These are phyloP conservation scores for Choristoneura fumiferana DNA, from an alignment of 1,140 invertebrate genomes.

Conservation along the genomic window DNA sequence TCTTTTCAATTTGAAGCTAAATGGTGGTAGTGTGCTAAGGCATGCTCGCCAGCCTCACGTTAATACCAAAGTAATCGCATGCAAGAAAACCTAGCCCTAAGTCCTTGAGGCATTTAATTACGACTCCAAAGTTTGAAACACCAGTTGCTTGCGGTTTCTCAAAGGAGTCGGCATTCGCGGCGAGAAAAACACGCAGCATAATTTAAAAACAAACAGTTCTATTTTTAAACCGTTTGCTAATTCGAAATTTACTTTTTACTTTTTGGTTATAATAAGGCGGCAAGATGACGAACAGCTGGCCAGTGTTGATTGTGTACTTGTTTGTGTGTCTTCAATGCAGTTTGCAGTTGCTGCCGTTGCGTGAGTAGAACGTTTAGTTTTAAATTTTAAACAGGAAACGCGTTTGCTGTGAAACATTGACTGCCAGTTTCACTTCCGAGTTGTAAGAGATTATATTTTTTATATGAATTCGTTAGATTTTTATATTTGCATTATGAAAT, in stretches of 20 bases:
- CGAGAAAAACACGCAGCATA: conserved; percentile 17
- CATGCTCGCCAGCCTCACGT: too few species aligned
- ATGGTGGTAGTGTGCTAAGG: too few species aligned
- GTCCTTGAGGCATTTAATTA: conserved; percentile 19
- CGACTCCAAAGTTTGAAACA: conserved; percentile 18
- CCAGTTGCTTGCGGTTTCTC: conserved; percentile 14
- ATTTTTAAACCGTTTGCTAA: conserved; percentile 1
- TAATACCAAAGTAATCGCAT: background rate
- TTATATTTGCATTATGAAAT: too few species aligned
- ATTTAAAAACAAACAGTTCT: conserved; percentile 1
- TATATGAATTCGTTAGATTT: too few species aligned
- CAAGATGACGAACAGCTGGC: conserved; percentile 21
- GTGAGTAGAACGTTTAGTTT: conserved; percentile 47
- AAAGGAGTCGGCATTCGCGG: conserved; percentile 9
- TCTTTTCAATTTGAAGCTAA: too few species aligned
- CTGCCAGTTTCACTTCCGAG: background rate
- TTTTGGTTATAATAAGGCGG: too few species aligned
- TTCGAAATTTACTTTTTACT: conserved; percentile 10
- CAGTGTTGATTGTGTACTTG: conserved; percentile 34
- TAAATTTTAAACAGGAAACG: conserved; percentile 6
- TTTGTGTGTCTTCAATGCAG: conserved; percentile 47
- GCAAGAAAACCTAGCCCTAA: conserved; percentile 14
- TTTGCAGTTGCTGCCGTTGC: conserved; percentile 57
- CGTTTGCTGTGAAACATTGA: background rate
- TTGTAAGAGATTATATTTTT: too few species aligned